phyloP scores from a whole-genome alignment of 2,888 invertebrate species.

The Cryptocephalus primarius region DNA sequence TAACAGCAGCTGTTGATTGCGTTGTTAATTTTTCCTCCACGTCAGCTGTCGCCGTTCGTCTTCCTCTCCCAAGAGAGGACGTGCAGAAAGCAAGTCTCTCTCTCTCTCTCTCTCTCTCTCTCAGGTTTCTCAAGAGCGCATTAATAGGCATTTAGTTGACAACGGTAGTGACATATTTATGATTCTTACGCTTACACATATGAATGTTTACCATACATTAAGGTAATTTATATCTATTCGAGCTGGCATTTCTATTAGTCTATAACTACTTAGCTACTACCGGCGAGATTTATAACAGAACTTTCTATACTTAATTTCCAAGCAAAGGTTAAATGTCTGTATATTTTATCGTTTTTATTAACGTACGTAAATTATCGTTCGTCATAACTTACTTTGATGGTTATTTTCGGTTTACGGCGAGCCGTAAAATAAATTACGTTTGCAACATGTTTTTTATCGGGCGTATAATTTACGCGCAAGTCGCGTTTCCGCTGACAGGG shows the following conservation, averaged over 20 bases:
- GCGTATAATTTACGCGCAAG: slow-evolving; percentile 6
- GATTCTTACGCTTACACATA: slow-evolving; percentile 37
- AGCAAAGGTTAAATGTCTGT: slow-evolving; percentile 30
- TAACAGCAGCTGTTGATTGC: slow-evolving; percentile 28
- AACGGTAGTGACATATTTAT: slow-evolving; percentile 40
- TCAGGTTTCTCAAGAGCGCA: slow-evolving; percentile 37
- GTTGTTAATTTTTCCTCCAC: slow-evolving; percentile 2
- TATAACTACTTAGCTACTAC: slow-evolving; percentile 35
- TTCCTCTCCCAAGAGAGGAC: slow-evolving; percentile 13
- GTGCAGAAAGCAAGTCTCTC: slow-evolving; percentile 23
- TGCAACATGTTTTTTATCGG: slow-evolving; percentile 14
- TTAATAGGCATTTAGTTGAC: slow-evolving; percentile 41
- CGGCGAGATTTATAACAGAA: slow-evolving; percentile 29
- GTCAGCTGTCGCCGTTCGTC: slow-evolving; percentile 15
- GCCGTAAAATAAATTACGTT: slow-evolving; percentile 16
- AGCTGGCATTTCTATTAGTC: slow-evolving; percentile 40
- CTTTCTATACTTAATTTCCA: slow-evolving; percentile 30
- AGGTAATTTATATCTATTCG: slow-evolving; percentile 38
- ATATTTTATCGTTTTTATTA: slow-evolving; percentile 29
- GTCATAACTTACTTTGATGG: slow-evolving; percentile 24
- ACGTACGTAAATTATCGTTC: slow-evolving; percentile 21
- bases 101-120: too few relatives aligned
- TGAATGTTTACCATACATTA: slow-evolving; percentile 41
- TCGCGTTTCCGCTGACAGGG: slow-evolving; percentile 11
- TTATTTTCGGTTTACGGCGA: slow-evolving; percentile 19